Conservation (phyloP, 2,797 vertebrate species). For the Gymnocypris eckloni region DNA sequence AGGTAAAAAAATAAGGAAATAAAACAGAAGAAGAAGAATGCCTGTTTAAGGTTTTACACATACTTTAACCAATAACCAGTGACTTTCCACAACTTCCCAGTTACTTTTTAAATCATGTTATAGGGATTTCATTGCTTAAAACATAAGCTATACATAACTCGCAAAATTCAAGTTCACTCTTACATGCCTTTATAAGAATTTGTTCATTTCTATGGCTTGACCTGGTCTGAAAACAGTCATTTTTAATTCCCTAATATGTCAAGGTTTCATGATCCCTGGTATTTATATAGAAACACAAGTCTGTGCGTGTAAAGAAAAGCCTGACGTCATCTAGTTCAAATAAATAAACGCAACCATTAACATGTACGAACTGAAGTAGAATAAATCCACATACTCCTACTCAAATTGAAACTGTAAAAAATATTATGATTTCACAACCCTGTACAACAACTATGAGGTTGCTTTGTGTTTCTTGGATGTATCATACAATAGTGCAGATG, state of each 20-base stretch:
- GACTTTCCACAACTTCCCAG: background rate
- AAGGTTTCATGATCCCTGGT: background rate
- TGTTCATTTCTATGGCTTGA: background rate
- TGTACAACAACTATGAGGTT: background rate
- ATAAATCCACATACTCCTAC: background rate
- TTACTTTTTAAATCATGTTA: background rate
- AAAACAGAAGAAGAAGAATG: background rate
- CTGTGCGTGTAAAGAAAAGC: background rate
- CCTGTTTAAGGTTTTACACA: background rate
- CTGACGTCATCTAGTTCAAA: background rate
- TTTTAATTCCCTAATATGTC: background rate
- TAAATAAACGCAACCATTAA: background rate
- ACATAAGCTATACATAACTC: background rate
- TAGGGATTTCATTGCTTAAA: background rate
- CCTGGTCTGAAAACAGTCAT: background rate
- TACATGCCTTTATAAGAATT: background rate
- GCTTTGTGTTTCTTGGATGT: background rate
- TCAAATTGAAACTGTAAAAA: background rate
- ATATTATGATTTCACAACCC: background rate
- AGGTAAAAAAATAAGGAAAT: too few species aligned
- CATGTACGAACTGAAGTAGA: background rate
- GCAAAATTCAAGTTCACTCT: background rate
- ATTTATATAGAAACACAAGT: constrained; percentile 1
- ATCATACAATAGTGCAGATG: background rate
- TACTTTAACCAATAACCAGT: background rate